Evolutionary conservation across 64 coral and sea anemone genomes (phyloP).

Genomic region (Porites lutea): DNA sequence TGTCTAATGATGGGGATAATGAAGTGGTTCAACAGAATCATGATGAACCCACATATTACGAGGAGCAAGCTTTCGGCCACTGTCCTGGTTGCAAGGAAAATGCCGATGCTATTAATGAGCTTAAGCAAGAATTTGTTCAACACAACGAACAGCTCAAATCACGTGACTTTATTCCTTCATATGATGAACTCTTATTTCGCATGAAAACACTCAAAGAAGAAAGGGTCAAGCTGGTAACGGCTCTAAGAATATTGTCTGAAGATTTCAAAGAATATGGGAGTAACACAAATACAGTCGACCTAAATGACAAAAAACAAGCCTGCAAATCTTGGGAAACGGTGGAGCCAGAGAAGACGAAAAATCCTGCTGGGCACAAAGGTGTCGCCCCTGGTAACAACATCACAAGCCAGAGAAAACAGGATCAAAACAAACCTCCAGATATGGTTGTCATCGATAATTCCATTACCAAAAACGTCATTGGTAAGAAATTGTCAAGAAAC

Average conservation of each 20-base stretch:
- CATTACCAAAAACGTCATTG: conserved; percentile 17
- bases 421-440: conserved; percentile 25
- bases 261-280: not conserved
- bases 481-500: conserved; percentile 24
- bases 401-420: not conserved
- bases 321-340: conserved; percentile 16
- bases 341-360: not conserved
- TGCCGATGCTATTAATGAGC: too few species aligned
- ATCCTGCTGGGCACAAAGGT: not conserved
- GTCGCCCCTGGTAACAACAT: conserved; percentile 4
- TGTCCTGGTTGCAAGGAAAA: too few species aligned
- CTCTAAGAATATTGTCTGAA: conserved; percentile 17
- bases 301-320: not conserved
- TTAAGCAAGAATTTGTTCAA: not conserved
- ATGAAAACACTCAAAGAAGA: conserved; percentile 25
- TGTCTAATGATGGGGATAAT: too few species aligned
- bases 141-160: not conserved
- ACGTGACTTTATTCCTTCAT: not conserved
- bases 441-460: conserved; percentile 27
- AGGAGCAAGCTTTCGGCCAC: too few species aligned
- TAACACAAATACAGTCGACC: not conserved
- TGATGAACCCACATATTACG: too few species aligned
- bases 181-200: conserved; percentile 15
- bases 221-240: conserved; percentile 4
- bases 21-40: too few species aligned